Base-by-base conservation (phyloP, 2,797 vertebrate genomes). In the Rhodeus uyekii region DNA sequence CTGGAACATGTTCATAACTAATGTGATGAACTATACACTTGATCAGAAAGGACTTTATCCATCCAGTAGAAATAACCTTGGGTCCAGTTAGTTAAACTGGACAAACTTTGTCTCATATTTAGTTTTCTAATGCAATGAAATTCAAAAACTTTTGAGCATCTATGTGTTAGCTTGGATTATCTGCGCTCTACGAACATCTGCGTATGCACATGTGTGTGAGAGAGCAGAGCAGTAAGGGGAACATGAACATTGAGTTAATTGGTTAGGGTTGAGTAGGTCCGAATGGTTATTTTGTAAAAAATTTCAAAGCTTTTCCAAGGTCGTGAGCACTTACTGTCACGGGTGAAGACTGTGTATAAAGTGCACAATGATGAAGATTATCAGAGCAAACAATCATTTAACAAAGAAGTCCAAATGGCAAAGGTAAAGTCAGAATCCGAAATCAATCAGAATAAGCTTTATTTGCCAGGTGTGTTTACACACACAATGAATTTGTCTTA, bases 201-300 rank as follows among this genome's bases (percentile, higher is more conserved):
- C 8, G 8, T 50, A 2, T 36, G 77, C 58, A 16, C 9, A n/a
- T 36, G 34, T 22, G 63, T 42, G 38, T 22, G 65, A 48, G 42
- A 24, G 50, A 24, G 50, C 7, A 24, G 50, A 24, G 50, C 7
- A 8, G 67, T 48, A 36, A 72, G 39, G 55, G 39, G 18, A 76
- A 29, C 9, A 29, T 61, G 74, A 34, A 72, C 39, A 46, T 32
- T 46, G 53, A 24, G 53, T 46, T 80, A 80, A 72, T 48, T 80
- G 78, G 78, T 61, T 48, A 32, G 67, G 67, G 78, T 34, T 1
- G 39, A 80, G 55, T 46, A 22, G 53, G 22, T 74, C 61, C 74
- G 42, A 81, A 80, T 53, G 46, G 58, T 73, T 81, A n/a, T 64
- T 81, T 73, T 73, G 32, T 29, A 48, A 22, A 72, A 46, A 64